phyloP scores from a whole-genome alignment of 2,113 vertebrate genomes.

The Scytalopus superciliaris region DNA sequence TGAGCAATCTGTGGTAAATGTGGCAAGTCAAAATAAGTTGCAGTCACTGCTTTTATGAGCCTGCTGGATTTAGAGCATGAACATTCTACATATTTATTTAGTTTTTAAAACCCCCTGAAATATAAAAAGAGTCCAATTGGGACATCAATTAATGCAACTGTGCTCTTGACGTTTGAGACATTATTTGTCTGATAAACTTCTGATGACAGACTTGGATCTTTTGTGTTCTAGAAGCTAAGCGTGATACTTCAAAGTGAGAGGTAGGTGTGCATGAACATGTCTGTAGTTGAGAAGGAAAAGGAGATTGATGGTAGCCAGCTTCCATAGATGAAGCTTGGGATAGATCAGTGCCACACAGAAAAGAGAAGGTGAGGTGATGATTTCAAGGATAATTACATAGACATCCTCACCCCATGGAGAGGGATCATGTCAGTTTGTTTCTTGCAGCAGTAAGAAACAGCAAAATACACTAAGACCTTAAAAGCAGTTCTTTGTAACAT shows the following conservation, averaged over 20 bases:
- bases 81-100: not conserved
- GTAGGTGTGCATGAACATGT: not conserved
- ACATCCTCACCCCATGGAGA: accelerated
- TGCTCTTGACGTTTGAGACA: not conserved
- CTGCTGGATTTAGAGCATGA: not conserved
- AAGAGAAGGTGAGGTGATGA: not conserved
- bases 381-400: not conserved
- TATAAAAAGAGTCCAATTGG: not conserved
- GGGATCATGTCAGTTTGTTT: not conserved
- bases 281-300: not conserved
- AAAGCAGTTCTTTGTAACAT: not conserved
- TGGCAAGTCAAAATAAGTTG: not conserved
- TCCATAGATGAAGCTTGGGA: not conserved
- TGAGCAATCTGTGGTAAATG: constrained; percentile 8
- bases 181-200: not conserved
- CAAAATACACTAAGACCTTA: not conserved
- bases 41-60: not conserved
- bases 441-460: not conserved
- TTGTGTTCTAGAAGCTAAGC: not conserved
- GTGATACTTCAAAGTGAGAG: not conserved
- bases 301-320: not conserved
- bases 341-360: not conserved
- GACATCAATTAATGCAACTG: not conserved
- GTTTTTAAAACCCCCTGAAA: not conserved
- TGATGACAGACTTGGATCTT: not conserved